A percentile compares a stretch with the other conserved stretches of the same genome.
Conservation (phyloP, 2,888 invertebrate species). For the Dichetophora obliterata region DNA sequence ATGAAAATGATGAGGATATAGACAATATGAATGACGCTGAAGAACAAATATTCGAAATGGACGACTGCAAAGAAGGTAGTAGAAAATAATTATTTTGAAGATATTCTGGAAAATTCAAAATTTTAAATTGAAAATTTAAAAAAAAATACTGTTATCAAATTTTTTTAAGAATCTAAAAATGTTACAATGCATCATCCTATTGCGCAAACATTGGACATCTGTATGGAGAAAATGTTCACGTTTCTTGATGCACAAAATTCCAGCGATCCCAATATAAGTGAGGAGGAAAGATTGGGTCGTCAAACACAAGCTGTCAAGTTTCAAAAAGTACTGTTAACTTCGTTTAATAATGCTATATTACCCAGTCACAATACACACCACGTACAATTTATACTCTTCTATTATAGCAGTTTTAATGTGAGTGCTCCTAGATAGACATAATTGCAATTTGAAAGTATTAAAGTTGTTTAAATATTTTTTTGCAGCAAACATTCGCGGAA, state of each 20-base stretch:
- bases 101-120: too few relatives aligned
- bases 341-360: constrained; percentile 85
- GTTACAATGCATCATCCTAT: constrained; percentile 71
- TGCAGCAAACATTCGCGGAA: constrained; percentile 67
- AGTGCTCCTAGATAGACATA: background rate
- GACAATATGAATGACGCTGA: constrained; percentile 53
- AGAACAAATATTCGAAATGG: constrained; percentile 64
- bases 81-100: background rate
- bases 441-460: background rate
- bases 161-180: constrained; percentile 30
- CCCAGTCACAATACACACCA: constrained; percentile 87
- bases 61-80: constrained; percentile 55
- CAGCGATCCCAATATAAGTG: constrained; percentile 40
- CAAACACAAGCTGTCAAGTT: constrained; percentile 58
- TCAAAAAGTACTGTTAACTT: constrained; percentile 74
- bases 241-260: constrained; percentile 72
- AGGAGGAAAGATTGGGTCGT: constrained; percentile 72
- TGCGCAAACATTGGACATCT: constrained; percentile 80
- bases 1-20: constrained; percentile 71
- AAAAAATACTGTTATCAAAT: background rate
- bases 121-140: too few relatives aligned
- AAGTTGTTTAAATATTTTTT: constrained; percentile 24
- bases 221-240: constrained; percentile 80
- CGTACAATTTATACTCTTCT: constrained; percentile 83
- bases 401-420: constrained; percentile 77